Conservation (phyloP, 2,797 vertebrate genomes). For the Cirrhinus mrigala region DNA sequence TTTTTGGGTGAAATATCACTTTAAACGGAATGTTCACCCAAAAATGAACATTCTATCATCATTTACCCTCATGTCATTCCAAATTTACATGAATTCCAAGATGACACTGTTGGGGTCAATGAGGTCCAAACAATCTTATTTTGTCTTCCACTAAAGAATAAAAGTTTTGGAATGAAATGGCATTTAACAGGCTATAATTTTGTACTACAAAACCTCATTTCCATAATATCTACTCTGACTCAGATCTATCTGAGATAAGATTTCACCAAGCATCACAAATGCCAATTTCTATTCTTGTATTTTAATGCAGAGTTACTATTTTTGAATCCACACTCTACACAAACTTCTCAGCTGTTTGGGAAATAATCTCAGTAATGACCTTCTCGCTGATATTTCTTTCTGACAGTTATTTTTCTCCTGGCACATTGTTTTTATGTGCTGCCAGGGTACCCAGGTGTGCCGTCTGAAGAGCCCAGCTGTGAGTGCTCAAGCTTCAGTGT, state of each 20-base stretch:
- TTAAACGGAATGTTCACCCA: background rate
- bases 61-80: background rate
- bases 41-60: background rate
- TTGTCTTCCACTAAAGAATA: background rate
- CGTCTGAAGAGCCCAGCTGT: conserved; percentile 76
- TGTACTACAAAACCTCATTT: background rate
- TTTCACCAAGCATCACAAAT: background rate
- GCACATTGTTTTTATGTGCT: conserved; percentile 56
- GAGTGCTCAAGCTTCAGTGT: conserved; percentile 57
- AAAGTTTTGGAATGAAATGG: conserved; percentile 1
- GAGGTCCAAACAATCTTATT: background rate
- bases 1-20: too few relatives aligned
- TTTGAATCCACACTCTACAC: conserved; percentile 25
- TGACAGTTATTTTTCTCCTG: conserved; percentile 50
- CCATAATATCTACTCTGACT: background rate
- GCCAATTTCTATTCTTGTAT: conserved; percentile 14
- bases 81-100: background rate
- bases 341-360: conserved; percentile 34
- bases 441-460: conserved; percentile 78
- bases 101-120: too few relatives aligned
- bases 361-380: conserved; percentile 49
- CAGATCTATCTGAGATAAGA: conserved; percentile 22
- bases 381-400: conserved; percentile 49
- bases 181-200: background rate
- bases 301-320: background rate